Conservation (phyloP, 2,888 invertebrate genomes). For the Amphipyra berbera region DNA sequence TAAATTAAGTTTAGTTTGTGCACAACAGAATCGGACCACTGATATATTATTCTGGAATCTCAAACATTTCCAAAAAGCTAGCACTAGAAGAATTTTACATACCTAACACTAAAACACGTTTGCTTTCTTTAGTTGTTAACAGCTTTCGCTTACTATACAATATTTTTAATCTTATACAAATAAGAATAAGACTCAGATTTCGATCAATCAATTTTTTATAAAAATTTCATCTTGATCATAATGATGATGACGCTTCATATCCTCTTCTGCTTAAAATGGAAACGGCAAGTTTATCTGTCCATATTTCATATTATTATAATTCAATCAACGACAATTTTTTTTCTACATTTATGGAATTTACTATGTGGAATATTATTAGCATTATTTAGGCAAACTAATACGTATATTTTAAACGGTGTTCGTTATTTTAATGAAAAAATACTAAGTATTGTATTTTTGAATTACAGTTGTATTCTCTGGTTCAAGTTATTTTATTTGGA, state of each 20-base stretch:
- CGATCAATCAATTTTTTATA: constrained; percentile 48
- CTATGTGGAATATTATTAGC: too few species aligned
- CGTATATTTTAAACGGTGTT: too few species aligned
- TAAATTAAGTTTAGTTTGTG: too few species aligned
- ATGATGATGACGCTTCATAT: constrained; percentile 49
- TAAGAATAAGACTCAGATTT: constrained; percentile 55
- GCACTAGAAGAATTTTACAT: constrained; percentile 42
- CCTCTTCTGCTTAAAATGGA: constrained; percentile 43
- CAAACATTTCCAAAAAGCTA: constrained; percentile 28
- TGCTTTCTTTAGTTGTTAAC: constrained; percentile 57
- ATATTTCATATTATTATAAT: constrained; percentile 14
- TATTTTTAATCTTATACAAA: constrained; percentile 52
- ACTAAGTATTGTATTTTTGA: too few species aligned
- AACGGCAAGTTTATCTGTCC: constrained; percentile 33
- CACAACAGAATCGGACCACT: too few species aligned
- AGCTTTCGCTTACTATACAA: constrained; percentile 57
- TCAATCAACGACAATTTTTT: constrained; percentile 1
- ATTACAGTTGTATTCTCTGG: neutral
- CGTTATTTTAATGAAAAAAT: too few species aligned
- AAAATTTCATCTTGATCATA: constrained; percentile 38
- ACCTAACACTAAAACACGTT: constrained; percentile 56
- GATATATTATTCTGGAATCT: constrained; percentile 6
- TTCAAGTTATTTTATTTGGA: constrained; percentile 23
- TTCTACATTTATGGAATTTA: too few species aligned
- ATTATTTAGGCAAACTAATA: too few species aligned